Base-by-base conservation (phyloP, 2,113 vertebrate genomes). In the Platichthys stellatus region DNA sequence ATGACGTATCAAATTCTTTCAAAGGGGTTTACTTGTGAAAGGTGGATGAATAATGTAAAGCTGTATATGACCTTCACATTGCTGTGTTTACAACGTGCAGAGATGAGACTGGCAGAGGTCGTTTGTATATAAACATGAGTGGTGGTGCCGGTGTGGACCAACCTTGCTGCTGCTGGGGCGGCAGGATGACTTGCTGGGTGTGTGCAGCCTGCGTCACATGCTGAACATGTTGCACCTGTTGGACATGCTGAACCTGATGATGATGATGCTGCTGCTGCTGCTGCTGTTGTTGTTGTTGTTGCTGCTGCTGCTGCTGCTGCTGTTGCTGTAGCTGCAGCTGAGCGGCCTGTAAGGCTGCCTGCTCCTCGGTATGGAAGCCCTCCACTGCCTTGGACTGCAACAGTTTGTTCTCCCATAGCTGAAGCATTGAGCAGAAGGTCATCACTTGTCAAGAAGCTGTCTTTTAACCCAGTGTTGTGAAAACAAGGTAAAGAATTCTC, bases 391-490 rank as follows among this genome's bases (percentile, higher is more conserved):
- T 99, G 4, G 98, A 98, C 92, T 98, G 98, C 95, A 98, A 94
- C 86, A 99, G 93, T 75, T 99, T 99, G 93, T 94, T 99, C 91
- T 99, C 98, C 98, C 98, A 99, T 26, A 99, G 95, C 98, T 99
- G 84, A 17, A 54, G 74, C 76, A 81, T 69, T 70, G 20, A 77
- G 51, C 8, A 9, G 12, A 4, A 56, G 28, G 5, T 0, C 0
- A 13, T 2, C 15, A 8, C 18, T 23, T 21, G 38, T 80, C 12
- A 67, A 49, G 43, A 11, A 26, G 20, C 10, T 49, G 21, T 21
- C 15, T 26, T 3, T 31, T 28, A 14, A 63, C 12, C 43, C 28
- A 23, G 10, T 13, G 21, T 26, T 43, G 21, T n/a, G 47, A 17
- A 12, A 20, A 14, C 11, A n/a, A 5, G 3, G 18, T 26, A 15